Evolutionary conservation across 1,140 invertebrate genomes (phyloP).

Genomic region (Chelonus insularis): DNA sequence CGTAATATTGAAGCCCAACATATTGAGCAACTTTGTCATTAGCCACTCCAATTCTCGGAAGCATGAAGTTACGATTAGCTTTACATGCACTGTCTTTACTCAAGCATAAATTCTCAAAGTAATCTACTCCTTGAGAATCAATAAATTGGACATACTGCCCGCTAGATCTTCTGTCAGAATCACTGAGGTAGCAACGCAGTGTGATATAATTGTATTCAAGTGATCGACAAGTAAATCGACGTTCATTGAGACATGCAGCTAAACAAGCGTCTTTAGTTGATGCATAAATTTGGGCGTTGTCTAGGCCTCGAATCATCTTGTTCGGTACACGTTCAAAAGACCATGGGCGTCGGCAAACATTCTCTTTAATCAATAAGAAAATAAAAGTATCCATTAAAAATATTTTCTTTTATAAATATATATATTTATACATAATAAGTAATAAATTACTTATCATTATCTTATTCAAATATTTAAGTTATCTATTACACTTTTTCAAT

Average conservation of each 20-base stretch:
- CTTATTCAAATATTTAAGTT: no score
- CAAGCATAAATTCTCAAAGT: constrained; percentile 93
- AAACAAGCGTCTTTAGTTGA: constrained; percentile 92
- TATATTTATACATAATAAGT: no score
- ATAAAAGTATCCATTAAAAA: constrained; percentile 27
- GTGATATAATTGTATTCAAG: constrained; percentile 93
- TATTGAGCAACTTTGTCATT: constrained; percentile 90
- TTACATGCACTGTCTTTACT: constrained; percentile 75
- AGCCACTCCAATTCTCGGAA: constrained; percentile 83
- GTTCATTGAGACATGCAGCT: constrained; percentile 89
- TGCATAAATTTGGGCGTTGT: constrained; percentile 90
- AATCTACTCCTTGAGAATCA: constrained; percentile 89
- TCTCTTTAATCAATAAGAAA: no score
- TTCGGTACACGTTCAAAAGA: constrained; percentile 91
- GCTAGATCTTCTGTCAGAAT: constrained; percentile 83
- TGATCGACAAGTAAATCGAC: constrained; percentile 87
- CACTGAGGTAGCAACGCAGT: constrained; percentile 85
- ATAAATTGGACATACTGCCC: constrained; percentile 83
- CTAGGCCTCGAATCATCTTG: constrained; percentile 84
- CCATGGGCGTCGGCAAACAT: constrained; percentile 89
- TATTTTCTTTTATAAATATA: constrained; percentile 17
- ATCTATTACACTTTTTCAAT: no score
- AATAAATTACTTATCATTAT: no score
- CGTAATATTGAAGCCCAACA: constrained; percentile 88
- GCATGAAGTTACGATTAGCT: constrained; percentile 73